Percentiles rank a stretch among this genome's conserved stretches.
These are phyloP conservation scores for Agelas oroides DNA, from an alignment of 37 sponge, comb jelly and placozoan species.

Conservation along the genomic window DNA sequence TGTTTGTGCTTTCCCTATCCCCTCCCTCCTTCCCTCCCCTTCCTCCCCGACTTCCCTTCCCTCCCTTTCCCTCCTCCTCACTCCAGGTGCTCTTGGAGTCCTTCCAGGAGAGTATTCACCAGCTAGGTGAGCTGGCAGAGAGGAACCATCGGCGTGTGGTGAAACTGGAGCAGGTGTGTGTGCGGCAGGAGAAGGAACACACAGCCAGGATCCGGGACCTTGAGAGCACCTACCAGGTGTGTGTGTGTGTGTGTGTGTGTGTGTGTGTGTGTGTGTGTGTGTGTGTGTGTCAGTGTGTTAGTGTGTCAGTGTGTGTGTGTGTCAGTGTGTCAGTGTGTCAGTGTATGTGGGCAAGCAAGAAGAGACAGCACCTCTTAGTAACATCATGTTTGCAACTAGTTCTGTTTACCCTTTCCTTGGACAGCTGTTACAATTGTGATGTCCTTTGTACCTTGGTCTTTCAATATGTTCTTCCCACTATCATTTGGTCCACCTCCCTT, in stretches of 20 bases:
- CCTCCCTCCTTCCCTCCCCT: too few relatives aligned
- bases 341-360: conserved; percentile 5
- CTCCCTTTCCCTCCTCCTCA: too few relatives aligned
- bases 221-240: conserved; percentile 51
- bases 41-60: too few relatives aligned
- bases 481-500: too few relatives aligned
- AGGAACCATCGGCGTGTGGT: conserved; percentile 74
- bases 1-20: too few relatives aligned
- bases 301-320: conserved; percentile 14
- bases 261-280: background rate
- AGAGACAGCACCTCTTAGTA: background rate
- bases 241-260: background rate
- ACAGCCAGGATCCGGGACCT: conserved; percentile 51
- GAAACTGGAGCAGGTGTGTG: conserved; percentile 78
- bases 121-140: conserved; percentile 65
- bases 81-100: conserved; percentile 51
- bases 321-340: background rate
- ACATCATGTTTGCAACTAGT: too few relatives aligned
- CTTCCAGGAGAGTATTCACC: conserved; percentile 60
- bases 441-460: too few relatives aligned
- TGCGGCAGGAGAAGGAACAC: conserved; percentile 77
- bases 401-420: too few relatives aligned
- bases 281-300: conserved; percentile 1
- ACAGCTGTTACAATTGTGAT: too few relatives aligned
- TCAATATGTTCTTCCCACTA: too few relatives aligned